Conservation (phyloP, 2,888 invertebrate genomes). For the Deladenus siricidicola region DNA sequence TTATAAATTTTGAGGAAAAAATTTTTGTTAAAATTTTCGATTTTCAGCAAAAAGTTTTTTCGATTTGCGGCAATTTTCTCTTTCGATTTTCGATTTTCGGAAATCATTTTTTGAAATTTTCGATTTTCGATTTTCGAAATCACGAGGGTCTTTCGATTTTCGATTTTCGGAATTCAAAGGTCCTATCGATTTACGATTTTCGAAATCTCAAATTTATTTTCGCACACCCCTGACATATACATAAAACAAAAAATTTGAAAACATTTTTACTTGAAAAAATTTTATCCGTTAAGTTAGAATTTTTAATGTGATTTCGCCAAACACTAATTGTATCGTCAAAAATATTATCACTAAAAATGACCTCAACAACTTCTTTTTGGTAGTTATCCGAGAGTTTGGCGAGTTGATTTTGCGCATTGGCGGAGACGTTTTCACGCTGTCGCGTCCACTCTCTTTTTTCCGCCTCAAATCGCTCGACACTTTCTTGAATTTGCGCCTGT, state of each 20-base stretch:
- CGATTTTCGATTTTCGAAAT: too few relatives aligned
- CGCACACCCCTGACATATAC: too few relatives aligned
- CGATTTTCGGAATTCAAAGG: too few relatives aligned
- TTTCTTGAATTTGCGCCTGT: constrained; percentile 18
- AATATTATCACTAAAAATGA: constrained; percentile 10
- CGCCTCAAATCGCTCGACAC: constrained; percentile 6
- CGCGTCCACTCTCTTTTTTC: constrained; percentile 17
- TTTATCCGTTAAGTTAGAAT: not conserved
- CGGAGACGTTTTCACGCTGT: constrained; percentile 1
- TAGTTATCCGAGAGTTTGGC: constrained; percentile 19
- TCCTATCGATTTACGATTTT: too few relatives aligned
- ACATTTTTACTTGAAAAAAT: not conserved
- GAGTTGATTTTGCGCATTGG: constrained; percentile 20
- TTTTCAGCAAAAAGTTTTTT: too few relatives aligned
- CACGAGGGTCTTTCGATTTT: too few relatives aligned
- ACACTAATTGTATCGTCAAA: not conserved
- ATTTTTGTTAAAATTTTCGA: too few relatives aligned
- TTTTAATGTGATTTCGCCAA: not conserved
- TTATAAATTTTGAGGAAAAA: too few relatives aligned
- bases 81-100: too few relatives aligned
- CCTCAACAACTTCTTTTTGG: constrained; percentile 26
- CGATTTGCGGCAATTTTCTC: too few relatives aligned
- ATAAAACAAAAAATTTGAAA: not conserved
- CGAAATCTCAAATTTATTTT: too few relatives aligned
- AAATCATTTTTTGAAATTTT: too few relatives aligned